Percentiles rank a stretch among this genome's conserved stretches.
Conservation (phyloP, 2,888 invertebrate genomes). For the Ichneumoninae sp. region DNA sequence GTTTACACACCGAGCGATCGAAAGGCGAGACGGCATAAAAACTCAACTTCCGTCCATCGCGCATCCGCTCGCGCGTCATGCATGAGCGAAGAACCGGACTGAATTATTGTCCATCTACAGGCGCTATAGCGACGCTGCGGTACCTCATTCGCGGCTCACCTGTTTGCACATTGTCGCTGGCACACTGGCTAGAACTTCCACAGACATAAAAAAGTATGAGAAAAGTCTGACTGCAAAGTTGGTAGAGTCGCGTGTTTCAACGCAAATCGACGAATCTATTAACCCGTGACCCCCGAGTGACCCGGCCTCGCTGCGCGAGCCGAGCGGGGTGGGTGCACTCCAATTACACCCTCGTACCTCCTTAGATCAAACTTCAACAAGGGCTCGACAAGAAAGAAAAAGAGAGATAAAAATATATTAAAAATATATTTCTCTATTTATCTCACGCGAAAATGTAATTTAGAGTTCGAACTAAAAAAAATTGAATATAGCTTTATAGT, state of each 20-base stretch:
- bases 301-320: conserved; percentile 48
- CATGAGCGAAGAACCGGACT: conserved; percentile 7
- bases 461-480: neutral
- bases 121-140: conserved; percentile 18
- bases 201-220: conserved; percentile 21
- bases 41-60: conserved; percentile 1
- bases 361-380: neutral
- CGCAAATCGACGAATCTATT: conserved; percentile 65
- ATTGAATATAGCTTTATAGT: neutral
- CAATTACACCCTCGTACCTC: conserved; percentile 33
- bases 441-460: neutral
- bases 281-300: conserved; percentile 62
- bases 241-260: conserved; percentile 64
- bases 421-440: neutral
- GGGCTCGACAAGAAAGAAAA: neutral
- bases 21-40: conserved; percentile 1
- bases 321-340: conserved; percentile 32
- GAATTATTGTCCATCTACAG: neutral
- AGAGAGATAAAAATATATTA: neutral
- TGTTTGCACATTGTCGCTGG: conserved; percentile 70
- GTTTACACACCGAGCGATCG: neutral
- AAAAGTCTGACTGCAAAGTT: conserved; percentile 20
- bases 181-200: neutral
- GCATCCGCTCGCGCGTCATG: neutral
- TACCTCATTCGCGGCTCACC: conserved; percentile 65